Conservation (phyloP, 2,113 vertebrate species). For the Phrynosoma blainvillii region DNA sequence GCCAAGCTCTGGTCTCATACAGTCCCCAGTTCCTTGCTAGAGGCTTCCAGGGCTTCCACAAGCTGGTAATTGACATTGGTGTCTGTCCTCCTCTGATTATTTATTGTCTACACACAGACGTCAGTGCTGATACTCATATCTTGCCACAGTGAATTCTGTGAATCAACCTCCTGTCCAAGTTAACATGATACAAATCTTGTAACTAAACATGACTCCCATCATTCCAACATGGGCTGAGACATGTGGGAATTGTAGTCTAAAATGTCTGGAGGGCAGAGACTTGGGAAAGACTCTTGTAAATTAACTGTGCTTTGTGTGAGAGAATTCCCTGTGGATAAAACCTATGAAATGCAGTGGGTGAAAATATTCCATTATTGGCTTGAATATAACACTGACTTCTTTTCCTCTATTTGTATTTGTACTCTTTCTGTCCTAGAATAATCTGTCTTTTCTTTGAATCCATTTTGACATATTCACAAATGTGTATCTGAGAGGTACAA, state of each 20-base stretch:
- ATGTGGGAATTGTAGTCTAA: background rate
- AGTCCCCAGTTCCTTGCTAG: too few species aligned
- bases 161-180: background rate
- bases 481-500: background rate
- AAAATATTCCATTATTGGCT: background rate
- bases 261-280: background rate
- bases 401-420: background rate
- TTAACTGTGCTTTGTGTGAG: background rate
- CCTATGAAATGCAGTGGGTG: background rate
- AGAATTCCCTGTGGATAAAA: background rate
- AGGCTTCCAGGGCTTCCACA: background rate
- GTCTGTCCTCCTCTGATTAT: background rate
- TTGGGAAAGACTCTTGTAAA: background rate
- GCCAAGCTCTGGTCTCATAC: background rate
- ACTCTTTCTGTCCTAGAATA: background rate
- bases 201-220: background rate
- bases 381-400: background rate
- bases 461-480: conserved; percentile 13
- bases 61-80: background rate
- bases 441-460: background rate
- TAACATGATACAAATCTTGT: too few species aligned
- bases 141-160: background rate
- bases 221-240: background rate
- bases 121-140: background rate
- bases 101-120: too few species aligned